Evolutionary conservation across 1,140 invertebrate genomes (phyloP), one percentile per base, ranked within the genome.

Genomic region (Drosophila arizonae): DNA sequence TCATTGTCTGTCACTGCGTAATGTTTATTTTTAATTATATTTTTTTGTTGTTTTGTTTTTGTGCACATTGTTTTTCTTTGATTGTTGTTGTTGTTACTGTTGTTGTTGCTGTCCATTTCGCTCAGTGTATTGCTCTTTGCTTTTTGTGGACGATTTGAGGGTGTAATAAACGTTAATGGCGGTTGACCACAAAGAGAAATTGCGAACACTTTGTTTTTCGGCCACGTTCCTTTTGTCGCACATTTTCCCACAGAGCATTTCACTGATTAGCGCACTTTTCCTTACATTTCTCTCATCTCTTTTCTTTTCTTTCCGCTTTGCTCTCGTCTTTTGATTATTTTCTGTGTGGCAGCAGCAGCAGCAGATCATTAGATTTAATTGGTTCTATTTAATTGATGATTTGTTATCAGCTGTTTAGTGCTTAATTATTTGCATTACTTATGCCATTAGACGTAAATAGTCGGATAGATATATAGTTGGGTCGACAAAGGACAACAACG

Each of bases 1-100:
- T 28, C 73, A 67, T 79, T 86, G 76, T 87, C 84, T 75, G 67
- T 63, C 69, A 21, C 69, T 75, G 84, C 76, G 63, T 88, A 87
- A 87, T 87, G 82, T 88, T 87, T 87, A 88, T 87, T 87, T 87
- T 87, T 87, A 87, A 87, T 87, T 87, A 87, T 87, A 77, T 87
- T 79, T 87, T 79, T 81, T 17, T 45, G 15, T 36, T 36, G 33
- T 36, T 36, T 36, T 36, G 6, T 36, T 39, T 46, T 46, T 17
- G 43, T 15, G 45, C 56, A 61, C 63, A 69, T 56, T 81, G 64
- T 73, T 68, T 54, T 51, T 65, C 28, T 73, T 72, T 80, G 58
- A 63, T 56, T 82, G 71, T n/a, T 63, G 36, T 64, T 62, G 65
- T 51, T n/a, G n/a, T n/a, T n/a, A n/a, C n/a, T 63, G 36, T 64